Conservation (phyloP, 2,113 vertebrate genomes). For the Cyprinus carpio region DNA sequence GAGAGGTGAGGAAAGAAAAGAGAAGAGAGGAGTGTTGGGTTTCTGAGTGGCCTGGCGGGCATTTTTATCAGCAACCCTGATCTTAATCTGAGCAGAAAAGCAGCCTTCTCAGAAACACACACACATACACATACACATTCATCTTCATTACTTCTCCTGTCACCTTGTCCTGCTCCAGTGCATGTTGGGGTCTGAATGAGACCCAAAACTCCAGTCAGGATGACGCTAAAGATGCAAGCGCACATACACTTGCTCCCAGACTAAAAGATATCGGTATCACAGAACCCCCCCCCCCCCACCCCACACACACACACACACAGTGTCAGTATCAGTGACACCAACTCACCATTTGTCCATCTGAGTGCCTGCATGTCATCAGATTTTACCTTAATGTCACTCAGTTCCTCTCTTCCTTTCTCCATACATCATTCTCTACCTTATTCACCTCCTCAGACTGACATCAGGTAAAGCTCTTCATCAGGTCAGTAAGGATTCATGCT, state of each 20-base stretch:
- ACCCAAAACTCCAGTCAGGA: slow-evolving; percentile 31
- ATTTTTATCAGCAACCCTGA: slow-evolving; percentile 73
- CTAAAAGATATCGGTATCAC: slow-evolving; percentile 47
- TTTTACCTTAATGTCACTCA: slow-evolving; percentile 64
- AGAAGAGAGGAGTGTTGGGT: slow-evolving; percentile 64
- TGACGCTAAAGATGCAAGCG: slow-evolving; percentile 32
- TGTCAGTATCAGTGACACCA: slow-evolving; percentile 48
- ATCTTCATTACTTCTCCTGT: slow-evolving; percentile 54
- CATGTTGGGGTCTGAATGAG: slow-evolving; percentile 30
- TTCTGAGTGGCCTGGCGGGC: slow-evolving; percentile 67
- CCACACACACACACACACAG: no score
- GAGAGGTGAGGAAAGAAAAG: slow-evolving; percentile 48
- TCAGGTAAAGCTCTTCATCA: slow-evolving; percentile 17
- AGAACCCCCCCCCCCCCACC: slow-evolving; percentile 30
- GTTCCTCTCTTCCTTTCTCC: slow-evolving; percentile 38
- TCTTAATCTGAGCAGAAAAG: slow-evolving; percentile 74
- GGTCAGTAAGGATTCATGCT: neutral
- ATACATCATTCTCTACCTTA: slow-evolving; percentile 15
- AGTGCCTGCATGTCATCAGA: slow-evolving; percentile 57
- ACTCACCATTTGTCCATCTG: slow-evolving; percentile 59
- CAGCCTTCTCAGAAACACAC: slow-evolving; percentile 48
- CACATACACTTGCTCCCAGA: slow-evolving; percentile 38
- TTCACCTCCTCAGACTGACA: slow-evolving; percentile 18
- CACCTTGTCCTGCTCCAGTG: slow-evolving; percentile 36
- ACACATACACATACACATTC: slow-evolving; percentile 42